These are phyloP conservation scores for Hirtodrosophila duncani DNA, from an alignment of 2,888 invertebrate genomes.

Conservation along the genomic window DNA sequence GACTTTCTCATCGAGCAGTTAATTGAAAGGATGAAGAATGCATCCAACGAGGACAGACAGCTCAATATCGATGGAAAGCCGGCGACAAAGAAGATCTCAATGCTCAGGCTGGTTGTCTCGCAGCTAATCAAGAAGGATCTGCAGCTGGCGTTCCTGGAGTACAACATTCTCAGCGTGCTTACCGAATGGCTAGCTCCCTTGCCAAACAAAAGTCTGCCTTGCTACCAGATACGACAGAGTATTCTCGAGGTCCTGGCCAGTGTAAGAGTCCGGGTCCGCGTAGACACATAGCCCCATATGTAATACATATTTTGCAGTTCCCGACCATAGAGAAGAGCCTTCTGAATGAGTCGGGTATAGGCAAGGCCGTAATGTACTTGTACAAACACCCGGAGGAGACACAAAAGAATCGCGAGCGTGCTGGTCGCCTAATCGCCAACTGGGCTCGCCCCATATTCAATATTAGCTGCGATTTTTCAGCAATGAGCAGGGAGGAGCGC, in stretches of 20 bases:
- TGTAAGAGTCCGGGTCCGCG: too few relatives aligned
- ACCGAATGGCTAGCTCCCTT: slow-evolving; percentile 99
- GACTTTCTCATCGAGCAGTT: slow-evolving; percentile 97
- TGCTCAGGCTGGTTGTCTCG: slow-evolving; percentile 92
- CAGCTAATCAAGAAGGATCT: slow-evolving; percentile 97
- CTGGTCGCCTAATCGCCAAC: slow-evolving; percentile 95
- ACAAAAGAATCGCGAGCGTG: slow-evolving; percentile 92
- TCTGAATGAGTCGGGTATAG: slow-evolving; percentile 96
- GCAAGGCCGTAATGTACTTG: slow-evolving; percentile 99
- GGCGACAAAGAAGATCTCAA: slow-evolving; percentile 94
- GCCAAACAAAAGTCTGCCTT: slow-evolving; percentile 97
- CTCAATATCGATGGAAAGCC: slow-evolving; percentile 90
- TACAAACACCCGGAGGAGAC: slow-evolving; percentile 99
- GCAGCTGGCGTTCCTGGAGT: slow-evolving; percentile 96
- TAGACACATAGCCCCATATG: background rate
- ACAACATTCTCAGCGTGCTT: slow-evolving; percentile 92
- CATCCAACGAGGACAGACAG: slow-evolving; percentile 95
- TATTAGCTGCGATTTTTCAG: slow-evolving; percentile 93
- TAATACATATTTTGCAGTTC: slow-evolving; percentile 79
- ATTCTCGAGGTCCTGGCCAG: slow-evolving; percentile 88
- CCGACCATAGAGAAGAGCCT: slow-evolving; percentile 92
- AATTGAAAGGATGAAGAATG: slow-evolving; percentile 92
- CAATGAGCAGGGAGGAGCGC: slow-evolving; percentile 94
- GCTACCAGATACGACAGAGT: slow-evolving; percentile 93
- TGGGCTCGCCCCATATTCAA: slow-evolving; percentile 99